phyloP scores from a whole-genome alignment of 2,113 vertebrate species.

The Hucho hucho region DNA sequence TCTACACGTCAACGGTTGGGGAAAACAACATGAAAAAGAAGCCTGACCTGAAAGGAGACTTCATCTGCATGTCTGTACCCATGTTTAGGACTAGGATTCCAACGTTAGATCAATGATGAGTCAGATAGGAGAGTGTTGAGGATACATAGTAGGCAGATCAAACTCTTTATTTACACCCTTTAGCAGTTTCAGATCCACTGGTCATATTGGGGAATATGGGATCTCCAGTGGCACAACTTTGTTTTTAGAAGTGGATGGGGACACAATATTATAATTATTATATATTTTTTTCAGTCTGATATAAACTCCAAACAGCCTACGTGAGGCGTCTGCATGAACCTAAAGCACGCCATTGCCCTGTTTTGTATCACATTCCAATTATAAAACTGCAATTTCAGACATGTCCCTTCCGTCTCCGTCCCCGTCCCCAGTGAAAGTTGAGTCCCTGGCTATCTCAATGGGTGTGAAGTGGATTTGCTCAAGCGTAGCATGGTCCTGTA shows the following conservation, averaged over 20 bases:
- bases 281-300: slow-evolving; percentile 13
- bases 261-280: background rate
- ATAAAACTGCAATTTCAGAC: no score
- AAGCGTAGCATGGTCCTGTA: slow-evolving; percentile 19
- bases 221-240: slow-evolving; percentile 23
- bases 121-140: slow-evolving; percentile 43
- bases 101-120: slow-evolving; percentile 49
- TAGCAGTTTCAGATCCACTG: slow-evolving; percentile 54
- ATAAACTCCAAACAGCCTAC: slow-evolving; percentile 11
- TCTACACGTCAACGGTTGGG: slow-evolving; percentile 35
- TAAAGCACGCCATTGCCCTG: no score
- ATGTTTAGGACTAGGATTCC: slow-evolving; percentile 58
- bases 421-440: no score
- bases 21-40: slow-evolving; percentile 60
- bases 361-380: no score
- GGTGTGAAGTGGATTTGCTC: slow-evolving; percentile 50
- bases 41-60: slow-evolving; percentile 43
- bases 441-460: slow-evolving; percentile 33
- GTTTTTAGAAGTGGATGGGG: background rate
- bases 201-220: slow-evolving; percentile 64
- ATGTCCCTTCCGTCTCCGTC: no score
- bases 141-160: slow-evolving; percentile 59
- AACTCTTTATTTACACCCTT: slow-evolving; percentile 37
- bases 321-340: no score
- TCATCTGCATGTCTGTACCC: slow-evolving; percentile 54